Base-by-base conservation (phyloP, 2,797 vertebrate species). In the Chelidonichthys spinosus region DNA sequence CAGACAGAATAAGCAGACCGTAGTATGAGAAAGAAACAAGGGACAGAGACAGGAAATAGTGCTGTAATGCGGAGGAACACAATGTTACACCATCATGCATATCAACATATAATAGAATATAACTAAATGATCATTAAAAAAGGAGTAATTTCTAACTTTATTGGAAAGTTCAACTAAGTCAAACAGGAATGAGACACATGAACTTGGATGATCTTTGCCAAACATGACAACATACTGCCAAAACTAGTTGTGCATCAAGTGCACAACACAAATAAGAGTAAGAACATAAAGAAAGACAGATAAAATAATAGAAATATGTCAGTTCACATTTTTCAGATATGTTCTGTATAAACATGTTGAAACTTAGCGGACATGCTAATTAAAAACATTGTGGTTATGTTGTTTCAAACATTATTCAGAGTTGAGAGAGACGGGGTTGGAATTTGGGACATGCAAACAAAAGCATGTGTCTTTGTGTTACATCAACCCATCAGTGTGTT, bases 31-130 rank as follows among this genome's bases (percentile, higher is more conserved):
- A 60, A 64, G 11, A 68, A 67, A 66, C 55, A 56, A 49, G 14
- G 15, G 8, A 8, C 32, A 59, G 60, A 56, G 46, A 71, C 55
- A 75, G 64, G 68, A 84, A 77, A 25, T 25, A 25, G 46, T 60
- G 9, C 13, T 49, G 3, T 46, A 43, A 64, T 58, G 15, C 64
- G 40, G 18, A 47, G n/a, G 32, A 56, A 63, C 25, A 14, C 33
- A 14, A 60, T 6, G 6, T 11, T 6, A 2, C 37, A 53, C 25
- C 13, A 69, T 33, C 15, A 40, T 35, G 17, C 37, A 25, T 25
- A 25, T 25, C 25, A 25, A 25, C 25, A 25, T 25, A 25, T 25
- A 25, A 25, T 25, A 25, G 25, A 33, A 53, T 33, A 33, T 1
- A 53, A 53, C 32, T 52, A 3, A 10, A 18, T 32, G 10, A 25